phyloP scores from a whole-genome alignment of 2,113 vertebrate species.

The Tragelaphus strepsiceros region DNA sequence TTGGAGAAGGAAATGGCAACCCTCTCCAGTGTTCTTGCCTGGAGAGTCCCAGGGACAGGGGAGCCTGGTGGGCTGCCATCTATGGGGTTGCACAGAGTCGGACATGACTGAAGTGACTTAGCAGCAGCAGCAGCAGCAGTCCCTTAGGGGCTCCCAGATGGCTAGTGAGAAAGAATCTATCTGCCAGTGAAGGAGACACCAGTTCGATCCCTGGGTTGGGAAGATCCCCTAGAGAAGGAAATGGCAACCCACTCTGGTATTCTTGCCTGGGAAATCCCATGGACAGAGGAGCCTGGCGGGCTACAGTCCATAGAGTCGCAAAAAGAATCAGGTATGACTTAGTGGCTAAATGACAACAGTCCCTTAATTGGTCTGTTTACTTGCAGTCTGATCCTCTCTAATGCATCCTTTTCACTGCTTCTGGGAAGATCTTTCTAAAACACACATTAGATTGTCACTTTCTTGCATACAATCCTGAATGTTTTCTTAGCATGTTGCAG shows the following conservation, averaged over 20 bases:
- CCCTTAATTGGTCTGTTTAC: neutral
- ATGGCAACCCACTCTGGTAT: neutral
- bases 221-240: neutral
- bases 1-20: too few relatives aligned
- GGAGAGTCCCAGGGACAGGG: too few relatives aligned
- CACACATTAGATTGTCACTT: neutral
- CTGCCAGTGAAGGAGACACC: neutral
- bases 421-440: neutral
- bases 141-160: neutral
- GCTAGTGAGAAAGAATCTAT: neutral
- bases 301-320: neutral
- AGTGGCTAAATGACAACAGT: neutral
- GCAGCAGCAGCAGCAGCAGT: neutral
- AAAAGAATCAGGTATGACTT: neutral
- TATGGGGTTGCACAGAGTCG: too few relatives aligned
- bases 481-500: neutral
- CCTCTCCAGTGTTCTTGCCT: too few relatives aligned
- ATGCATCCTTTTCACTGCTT: slow-evolving; percentile 26
- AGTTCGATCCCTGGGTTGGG: neutral
- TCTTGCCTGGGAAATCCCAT: neutral
- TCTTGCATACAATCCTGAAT: neutral
- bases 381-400: neutral
- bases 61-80: too few relatives aligned
- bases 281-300: neutral
- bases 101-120: too few relatives aligned